Conservation (phyloP, 2,888 invertebrate genomes). For the Nowickia ferox region DNA sequence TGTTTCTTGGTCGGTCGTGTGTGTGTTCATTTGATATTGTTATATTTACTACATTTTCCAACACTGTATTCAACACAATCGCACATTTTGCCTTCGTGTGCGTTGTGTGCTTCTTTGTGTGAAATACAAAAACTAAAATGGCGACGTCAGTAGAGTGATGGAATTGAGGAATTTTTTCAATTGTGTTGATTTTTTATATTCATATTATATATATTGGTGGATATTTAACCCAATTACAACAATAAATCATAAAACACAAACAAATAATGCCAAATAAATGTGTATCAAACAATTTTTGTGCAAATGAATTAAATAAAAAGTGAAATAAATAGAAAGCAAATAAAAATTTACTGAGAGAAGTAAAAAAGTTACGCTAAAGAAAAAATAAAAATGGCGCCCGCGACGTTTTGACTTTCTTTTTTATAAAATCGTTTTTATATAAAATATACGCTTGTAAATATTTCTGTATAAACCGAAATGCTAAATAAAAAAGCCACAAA, state of each 20-base stretch:
- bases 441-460: slow-evolving; percentile 40
- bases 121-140: slow-evolving; percentile 71
- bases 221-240: slow-evolving; percentile 72
- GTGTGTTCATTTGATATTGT: too few species aligned
- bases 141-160: slow-evolving; percentile 73
- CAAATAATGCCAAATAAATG: slow-evolving; percentile 62
- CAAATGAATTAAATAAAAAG: slow-evolving; percentile 65
- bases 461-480: slow-evolving; percentile 43
- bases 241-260: slow-evolving; percentile 70
- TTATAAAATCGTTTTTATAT: slow-evolving; percentile 62
- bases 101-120: slow-evolving; percentile 65
- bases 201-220: slow-evolving; percentile 72
- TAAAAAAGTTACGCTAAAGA: slow-evolving; percentile 70
- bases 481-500: slow-evolving; percentile 15
- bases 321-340: slow-evolving; percentile 64
- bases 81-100: slow-evolving; percentile 65
- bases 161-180: slow-evolving; percentile 73
- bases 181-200: slow-evolving; percentile 73
- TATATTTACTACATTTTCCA: background rate
- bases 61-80: slow-evolving; percentile 56
- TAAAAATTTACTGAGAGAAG: slow-evolving; percentile 60
- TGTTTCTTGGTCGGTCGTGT: too few species aligned
- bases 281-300: slow-evolving; percentile 61
- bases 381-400: slow-evolving; percentile 81
- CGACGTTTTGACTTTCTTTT: slow-evolving; percentile 81